phyloP scores from a whole-genome alignment of 2,888 invertebrate genomes.

The Andricus quercusramuli region DNA sequence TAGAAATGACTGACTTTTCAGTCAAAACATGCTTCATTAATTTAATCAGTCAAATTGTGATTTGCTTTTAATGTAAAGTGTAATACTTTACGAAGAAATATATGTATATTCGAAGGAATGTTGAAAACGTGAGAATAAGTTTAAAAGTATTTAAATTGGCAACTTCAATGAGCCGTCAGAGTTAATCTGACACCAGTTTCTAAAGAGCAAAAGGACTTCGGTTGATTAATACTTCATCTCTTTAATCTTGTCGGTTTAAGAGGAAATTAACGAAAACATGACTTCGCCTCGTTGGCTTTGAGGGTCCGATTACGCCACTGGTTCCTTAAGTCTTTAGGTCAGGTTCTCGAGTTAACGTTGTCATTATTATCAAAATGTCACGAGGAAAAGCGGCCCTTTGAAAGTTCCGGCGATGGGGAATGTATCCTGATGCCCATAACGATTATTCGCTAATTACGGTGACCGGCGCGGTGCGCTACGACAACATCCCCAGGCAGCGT shows the following conservation, averaged over 20 bases:
- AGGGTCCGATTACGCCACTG: constrained; percentile 23
- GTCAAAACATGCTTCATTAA: too few species aligned
- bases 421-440: constrained; percentile 54
- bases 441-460: constrained; percentile 73
- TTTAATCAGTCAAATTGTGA: too few species aligned
- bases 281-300: constrained; percentile 12
- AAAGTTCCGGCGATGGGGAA: constrained; percentile 45
- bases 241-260: background rate
- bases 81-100: background rate
- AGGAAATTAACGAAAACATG: constrained; percentile 24
- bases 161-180: background rate
- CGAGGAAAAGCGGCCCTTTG: constrained; percentile 56
- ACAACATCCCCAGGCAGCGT: constrained; percentile 67
- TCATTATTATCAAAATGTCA: constrained; percentile 62
- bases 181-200: background rate
- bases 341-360: constrained; percentile 12
- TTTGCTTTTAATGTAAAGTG: too few species aligned
- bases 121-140: background rate
- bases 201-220: background rate
- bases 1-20: too few species aligned
- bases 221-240: background rate
- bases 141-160: background rate
- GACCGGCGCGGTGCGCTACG: constrained; percentile 65
- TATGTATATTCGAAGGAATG: background rate
- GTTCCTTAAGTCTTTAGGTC: constrained; percentile 10